Conservation (phyloP, 1,140 invertebrate genomes). For the Sycophaga agraensis region DNA sequence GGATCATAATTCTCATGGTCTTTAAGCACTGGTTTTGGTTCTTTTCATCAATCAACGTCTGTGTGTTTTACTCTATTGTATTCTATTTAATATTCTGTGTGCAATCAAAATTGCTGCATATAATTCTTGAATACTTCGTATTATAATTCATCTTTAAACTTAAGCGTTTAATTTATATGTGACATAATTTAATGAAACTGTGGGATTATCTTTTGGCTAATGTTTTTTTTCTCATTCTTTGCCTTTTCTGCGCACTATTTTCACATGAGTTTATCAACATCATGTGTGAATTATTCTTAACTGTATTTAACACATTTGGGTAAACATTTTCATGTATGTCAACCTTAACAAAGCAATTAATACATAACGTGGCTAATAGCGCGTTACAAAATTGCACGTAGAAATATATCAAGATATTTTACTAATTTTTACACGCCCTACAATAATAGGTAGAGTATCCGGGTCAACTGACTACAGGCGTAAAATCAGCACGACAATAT, state of each 20-base stretch:
- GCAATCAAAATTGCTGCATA: constrained; percentile 21
- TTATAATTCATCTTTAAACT: constrained; percentile 7
- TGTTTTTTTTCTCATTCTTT: constrained; percentile 3
- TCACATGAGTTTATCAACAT: constrained; percentile 1
- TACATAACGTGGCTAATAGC: constrained; percentile 28
- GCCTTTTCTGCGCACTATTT: constrained; percentile 13
- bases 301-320: constrained; percentile 19
- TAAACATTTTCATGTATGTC: constrained; percentile 7
- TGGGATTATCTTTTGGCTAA: constrained; percentile 9
- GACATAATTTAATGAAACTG: background rate
- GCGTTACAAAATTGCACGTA: background rate
- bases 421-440: constrained; percentile 23
- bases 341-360: constrained; percentile 22
- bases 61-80: constrained; percentile 10
- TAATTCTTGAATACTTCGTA: background rate
- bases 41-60: constrained; percentile 17
- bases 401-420: background rate
- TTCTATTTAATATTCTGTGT: constrained; percentile 12
- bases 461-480: constrained; percentile 37
- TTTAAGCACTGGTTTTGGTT: constrained; percentile 21
- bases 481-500: constrained; percentile 55
- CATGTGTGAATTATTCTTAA: constrained; percentile 3
- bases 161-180: background rate
- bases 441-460: constrained; percentile 19
- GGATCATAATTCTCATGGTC: constrained; percentile 16